These are phyloP conservation scores for Orthonyx spaldingii DNA, from an alignment of 2,113 vertebrate genomes.

Conservation along the genomic window DNA sequence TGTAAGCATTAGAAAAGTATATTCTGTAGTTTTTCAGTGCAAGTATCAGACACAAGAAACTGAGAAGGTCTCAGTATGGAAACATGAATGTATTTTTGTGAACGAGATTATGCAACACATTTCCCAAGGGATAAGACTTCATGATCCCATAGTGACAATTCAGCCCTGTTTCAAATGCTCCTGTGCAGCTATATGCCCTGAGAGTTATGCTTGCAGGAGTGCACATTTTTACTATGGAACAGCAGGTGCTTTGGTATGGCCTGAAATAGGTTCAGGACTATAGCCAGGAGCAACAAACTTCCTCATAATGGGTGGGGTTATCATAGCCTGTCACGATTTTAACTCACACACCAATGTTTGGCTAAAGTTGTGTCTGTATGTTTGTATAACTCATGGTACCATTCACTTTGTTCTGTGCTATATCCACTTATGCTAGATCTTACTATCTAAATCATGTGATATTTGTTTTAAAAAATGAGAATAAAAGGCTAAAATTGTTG, in stretches of 20 bases:
- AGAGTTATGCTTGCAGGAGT: not conserved
- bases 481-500: not conserved
- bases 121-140: not conserved
- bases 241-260: not conserved
- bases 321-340: not conserved
- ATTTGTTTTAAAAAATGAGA: not conserved
- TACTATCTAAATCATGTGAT: not conserved
- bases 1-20: not conserved
- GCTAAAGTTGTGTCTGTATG: not conserved
- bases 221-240: not conserved
- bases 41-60: not conserved
- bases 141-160: not conserved
- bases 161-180: not conserved
- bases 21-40: not conserved
- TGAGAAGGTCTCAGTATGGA: not conserved
- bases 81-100: not conserved
- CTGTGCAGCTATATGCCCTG: not conserved
- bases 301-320: not conserved
- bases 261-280: not conserved
- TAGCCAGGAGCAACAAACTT: not conserved
- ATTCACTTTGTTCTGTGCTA: not conserved
- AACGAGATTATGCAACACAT: not conserved
- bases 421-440: not conserved
- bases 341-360: not conserved
- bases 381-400: not conserved